phyloP scores from a whole-genome alignment of 2,888 invertebrate species.

The Eupithecia dodoneata region DNA sequence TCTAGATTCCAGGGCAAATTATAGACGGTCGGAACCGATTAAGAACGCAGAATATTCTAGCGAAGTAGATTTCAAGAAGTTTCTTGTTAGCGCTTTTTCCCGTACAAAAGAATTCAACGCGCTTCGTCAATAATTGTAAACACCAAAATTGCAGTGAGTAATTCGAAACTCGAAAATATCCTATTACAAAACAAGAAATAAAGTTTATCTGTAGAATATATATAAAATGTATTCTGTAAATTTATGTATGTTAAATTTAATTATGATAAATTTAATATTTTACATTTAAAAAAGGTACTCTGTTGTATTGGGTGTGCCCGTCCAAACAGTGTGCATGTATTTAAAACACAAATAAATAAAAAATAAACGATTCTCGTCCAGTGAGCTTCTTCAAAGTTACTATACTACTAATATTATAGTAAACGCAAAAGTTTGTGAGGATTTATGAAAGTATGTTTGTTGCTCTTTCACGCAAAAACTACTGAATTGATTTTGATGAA shows the following conservation, averaged over 20 bases:
- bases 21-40: constrained; percentile 6
- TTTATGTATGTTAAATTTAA: not conserved
- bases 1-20: constrained; percentile 13
- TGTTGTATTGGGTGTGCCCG: no score
- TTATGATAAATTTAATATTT: no score
- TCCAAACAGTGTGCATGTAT: no score
- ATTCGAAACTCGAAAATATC: not conserved
- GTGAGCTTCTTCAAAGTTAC: no score
- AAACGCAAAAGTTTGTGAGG: no score
- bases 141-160: not conserved
- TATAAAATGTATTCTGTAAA: not conserved
- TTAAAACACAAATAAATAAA: no score
- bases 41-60: not conserved
- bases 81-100: not conserved
- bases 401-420: no score
- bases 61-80: not conserved
- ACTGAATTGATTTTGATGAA: no score
- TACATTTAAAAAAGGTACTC: no score
- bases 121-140: not conserved
- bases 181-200: not conserved
- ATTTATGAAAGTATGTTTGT: no score
- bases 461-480: no score
- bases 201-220: not conserved
- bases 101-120: constrained; percentile 18
- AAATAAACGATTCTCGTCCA: no score